Percentiles rank a stretch among this genome's conserved stretches.
These are phyloP conservation scores for Cyprinodon tularosa DNA, from an alignment of 2,113 vertebrate genomes.

Conservation along the genomic window DNA sequence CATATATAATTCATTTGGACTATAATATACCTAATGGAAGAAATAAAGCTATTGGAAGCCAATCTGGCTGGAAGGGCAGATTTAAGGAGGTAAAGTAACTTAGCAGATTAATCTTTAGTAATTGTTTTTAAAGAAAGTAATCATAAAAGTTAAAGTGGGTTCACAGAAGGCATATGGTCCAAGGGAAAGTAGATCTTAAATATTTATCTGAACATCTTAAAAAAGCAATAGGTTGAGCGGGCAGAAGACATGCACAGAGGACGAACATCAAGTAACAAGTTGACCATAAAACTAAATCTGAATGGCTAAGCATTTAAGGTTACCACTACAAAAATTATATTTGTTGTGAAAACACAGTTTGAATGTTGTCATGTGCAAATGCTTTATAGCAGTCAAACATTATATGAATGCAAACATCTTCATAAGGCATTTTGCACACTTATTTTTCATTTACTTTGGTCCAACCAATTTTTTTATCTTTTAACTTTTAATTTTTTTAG, in stretches of 20 bases:
- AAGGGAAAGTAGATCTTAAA: slow-evolving; percentile 31
- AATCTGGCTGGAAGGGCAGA: slow-evolving; percentile 7
- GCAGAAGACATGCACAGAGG: slow-evolving; percentile 19
- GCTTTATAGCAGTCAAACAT: background rate
- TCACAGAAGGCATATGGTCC: slow-evolving; percentile 9
- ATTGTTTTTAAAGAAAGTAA: slow-evolving; percentile 33
- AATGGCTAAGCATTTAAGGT: no score
- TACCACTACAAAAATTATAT: background rate
- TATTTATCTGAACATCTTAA: slow-evolving; percentile 57
- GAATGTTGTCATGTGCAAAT: background rate
- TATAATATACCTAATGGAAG: slow-evolving; percentile 38
- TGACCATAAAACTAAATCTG: background rate
- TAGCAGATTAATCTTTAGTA: slow-evolving; percentile 24
- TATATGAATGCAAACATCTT: background rate
- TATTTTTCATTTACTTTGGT: background rate
- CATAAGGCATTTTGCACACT: background rate
- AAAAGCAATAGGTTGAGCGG: slow-evolving; percentile 49
- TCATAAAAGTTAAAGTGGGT: slow-evolving; percentile 19
- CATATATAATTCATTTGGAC: slow-evolving; percentile 47
- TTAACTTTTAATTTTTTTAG: background rate
- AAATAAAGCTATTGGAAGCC: slow-evolving; percentile 30
- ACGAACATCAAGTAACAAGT: slow-evolving; percentile 6
- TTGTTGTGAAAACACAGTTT: no score
- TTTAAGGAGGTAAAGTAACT: slow-evolving; percentile 25
- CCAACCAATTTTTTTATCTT: background rate